Base-by-base conservation (phyloP, 2,113 vertebrate species). In the Kryptolebias marmoratus region DNA sequence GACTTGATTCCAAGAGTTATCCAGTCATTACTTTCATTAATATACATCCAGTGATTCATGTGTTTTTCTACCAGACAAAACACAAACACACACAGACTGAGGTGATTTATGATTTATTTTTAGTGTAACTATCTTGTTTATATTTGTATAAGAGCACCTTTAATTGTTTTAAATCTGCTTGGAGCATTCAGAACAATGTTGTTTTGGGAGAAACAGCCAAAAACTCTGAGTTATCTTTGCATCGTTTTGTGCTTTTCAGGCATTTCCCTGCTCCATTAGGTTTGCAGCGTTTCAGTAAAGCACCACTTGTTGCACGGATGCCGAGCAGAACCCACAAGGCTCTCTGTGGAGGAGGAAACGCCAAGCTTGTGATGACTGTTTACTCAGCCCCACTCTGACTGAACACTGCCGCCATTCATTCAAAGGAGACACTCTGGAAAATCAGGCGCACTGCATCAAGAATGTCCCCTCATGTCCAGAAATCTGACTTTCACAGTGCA, bases 321-420 rank as follows among this genome's bases (percentile, higher is more conserved):
- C 61, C 18, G 53, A 36, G 68, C 64, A 71, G 75, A 70, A 60
- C 44, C 30, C 39, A 45, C 11, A 2, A 15, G 3, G 56, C 62
- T 45, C 56, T 45, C 59, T 55, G 73, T 54, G 66, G 66, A 36
- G 0, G 59, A 36, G 62, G 68, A 69, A 44, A 30, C 22, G 73
- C 44, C 60, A 52, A 58, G 80, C 71, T 66, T 80, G 80, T 82
- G 82, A 81, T 81, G 71, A 87, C 75, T 86, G 87, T 91, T 90
- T 87, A 80, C 75, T 85, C 83, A 65, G 60, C 60, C 71, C 69
- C 78, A 79, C 84, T 76, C 82, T 5, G 58, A 49, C 71, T 0
- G 52, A 87, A 88, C 88, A 88, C 85, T 86, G 74, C 42, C 74
- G 53, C 83, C 16, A 88, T 90, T 90, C 87, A 90, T 76, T 28